Evolutionary conservation across 2,888 invertebrate species (phyloP).

Genomic region (Caenorhabditis uteleia): DNA sequence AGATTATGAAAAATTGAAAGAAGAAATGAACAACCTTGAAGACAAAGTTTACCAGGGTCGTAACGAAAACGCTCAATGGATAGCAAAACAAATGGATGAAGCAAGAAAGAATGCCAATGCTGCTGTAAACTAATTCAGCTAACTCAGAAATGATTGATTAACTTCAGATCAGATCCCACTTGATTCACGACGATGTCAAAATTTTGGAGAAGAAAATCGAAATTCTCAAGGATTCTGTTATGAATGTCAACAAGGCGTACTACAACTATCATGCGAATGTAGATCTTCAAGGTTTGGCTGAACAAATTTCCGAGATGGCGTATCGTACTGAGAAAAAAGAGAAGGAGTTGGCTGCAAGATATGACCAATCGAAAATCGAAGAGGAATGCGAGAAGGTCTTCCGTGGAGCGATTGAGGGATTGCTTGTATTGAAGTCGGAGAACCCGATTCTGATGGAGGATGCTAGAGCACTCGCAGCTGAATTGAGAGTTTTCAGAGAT

Average conservation of each 20-base stretch:
- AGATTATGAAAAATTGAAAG: conserved; percentile 12
- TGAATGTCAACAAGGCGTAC: conserved; percentile 21
- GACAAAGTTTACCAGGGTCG: conserved; percentile 5
- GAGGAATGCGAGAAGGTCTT: conserved; percentile 6
- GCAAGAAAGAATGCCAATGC: conserved; percentile 12
- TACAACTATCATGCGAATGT: conserved; percentile 14
- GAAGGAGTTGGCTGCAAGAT: background rate
- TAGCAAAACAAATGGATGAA: conserved; percentile 6
- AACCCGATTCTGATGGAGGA: conserved; percentile 17
- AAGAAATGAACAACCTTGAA: conserved; percentile 16
- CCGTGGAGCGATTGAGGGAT: conserved; percentile 29
- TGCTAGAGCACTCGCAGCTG: conserved; percentile 18
- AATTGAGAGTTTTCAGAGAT: conserved; percentile 28
- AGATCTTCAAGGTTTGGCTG: conserved; percentile 21
- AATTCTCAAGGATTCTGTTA: conserved; percentile 20
- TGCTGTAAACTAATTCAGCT: conserved; percentile 3
- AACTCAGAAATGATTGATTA: background rate
- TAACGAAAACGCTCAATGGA: conserved; percentile 11
- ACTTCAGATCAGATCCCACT: conserved; percentile 15
- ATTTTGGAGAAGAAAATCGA: conserved; percentile 29
- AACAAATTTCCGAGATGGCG: conserved; percentile 32
- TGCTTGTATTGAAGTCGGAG: conserved; percentile 13
- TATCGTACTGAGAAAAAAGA: conserved; percentile 22
- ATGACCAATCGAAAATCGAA: background rate
- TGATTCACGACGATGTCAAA: conserved; percentile 24